Conservation (phyloP, 1,140 invertebrate genomes). For the Drosophila azteca region DNA sequence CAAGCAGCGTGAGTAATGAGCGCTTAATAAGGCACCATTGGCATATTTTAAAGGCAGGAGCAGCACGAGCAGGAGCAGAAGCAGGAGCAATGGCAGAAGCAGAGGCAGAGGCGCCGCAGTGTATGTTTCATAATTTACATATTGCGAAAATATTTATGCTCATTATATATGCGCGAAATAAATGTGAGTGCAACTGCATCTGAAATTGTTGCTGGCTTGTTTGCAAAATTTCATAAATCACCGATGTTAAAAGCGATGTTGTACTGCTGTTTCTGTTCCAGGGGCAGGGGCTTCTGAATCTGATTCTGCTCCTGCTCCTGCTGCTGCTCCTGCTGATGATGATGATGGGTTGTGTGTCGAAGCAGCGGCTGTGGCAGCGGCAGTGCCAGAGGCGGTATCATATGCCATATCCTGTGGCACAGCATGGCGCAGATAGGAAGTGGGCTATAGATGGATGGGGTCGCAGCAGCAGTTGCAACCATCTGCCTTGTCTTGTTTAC, state of each 20-base stretch:
- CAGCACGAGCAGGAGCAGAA: not conserved
- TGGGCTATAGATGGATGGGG: not conserved
- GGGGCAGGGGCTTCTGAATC: no score
- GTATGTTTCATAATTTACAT: constrained; percentile 68
- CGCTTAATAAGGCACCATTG: constrained; percentile 66
- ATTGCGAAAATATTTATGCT: constrained; percentile 57
- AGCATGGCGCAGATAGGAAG: not conserved
- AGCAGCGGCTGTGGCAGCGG: not conserved
- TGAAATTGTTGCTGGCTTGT: constrained; percentile 36
- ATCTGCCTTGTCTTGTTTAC: constrained; percentile 65
- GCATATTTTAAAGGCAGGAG: constrained; percentile 51
- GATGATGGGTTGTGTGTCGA: constrained; percentile 36
- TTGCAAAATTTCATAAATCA: constrained; percentile 76
- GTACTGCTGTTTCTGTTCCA: no score
- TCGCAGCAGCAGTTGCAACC: not conserved
- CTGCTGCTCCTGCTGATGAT: not conserved
- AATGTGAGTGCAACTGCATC: constrained; percentile 49
- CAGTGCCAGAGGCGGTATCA: constrained; percentile 35
- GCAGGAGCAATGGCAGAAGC: not conserved
- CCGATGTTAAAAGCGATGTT: constrained; percentile 52
- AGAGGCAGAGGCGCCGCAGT: constrained; percentile 23
- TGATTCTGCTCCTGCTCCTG: not conserved
- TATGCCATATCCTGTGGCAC: constrained; percentile 30
- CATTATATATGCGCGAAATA: constrained; percentile 69
- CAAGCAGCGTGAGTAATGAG: constrained; percentile 61